Evolutionary conservation across 2,888 invertebrate species (phyloP).

Genomic region (Microctonus brassicae): DNA sequence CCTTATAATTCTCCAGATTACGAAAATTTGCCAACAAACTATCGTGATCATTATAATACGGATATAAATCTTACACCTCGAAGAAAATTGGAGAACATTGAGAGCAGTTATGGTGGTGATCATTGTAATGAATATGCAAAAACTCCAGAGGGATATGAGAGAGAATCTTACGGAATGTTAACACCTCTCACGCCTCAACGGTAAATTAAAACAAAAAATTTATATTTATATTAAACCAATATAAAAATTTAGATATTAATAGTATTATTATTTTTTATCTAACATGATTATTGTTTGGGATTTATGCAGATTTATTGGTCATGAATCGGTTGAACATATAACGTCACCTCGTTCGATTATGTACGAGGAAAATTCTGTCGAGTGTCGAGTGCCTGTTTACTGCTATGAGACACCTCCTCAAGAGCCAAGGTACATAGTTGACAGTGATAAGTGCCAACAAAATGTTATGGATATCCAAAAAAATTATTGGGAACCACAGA

Average conservation of each 20-base stretch:
- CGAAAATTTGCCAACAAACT: constrained; percentile 49
- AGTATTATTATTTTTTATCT: constrained; percentile 1
- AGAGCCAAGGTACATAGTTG: constrained; percentile 54
- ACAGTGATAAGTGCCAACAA: constrained; percentile 45
- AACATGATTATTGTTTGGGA: not conserved
- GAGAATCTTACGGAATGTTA: constrained; percentile 57
- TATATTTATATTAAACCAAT: not conserved
- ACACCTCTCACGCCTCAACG: constrained; percentile 63
- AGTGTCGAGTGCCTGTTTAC: constrained; percentile 57
- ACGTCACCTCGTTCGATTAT: constrained; percentile 56
- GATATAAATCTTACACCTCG: constrained; percentile 56
- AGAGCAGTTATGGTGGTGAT: constrained; percentile 47
- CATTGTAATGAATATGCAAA: constrained; percentile 51
- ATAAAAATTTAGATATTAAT: constrained; percentile 7
- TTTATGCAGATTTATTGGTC: constrained; percentile 53
- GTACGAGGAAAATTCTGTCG: constrained; percentile 62
- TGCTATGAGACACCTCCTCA: constrained; percentile 64
- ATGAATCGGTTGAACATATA: constrained; percentile 50
- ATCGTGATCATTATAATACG: constrained; percentile 53
- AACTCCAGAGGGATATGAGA: constrained; percentile 60
- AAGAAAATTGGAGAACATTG: constrained; percentile 45
- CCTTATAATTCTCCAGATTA: constrained; percentile 63
- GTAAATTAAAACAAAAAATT: constrained; percentile 45
- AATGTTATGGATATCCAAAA: constrained; percentile 48
- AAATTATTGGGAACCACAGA: constrained; percentile 58